Evolutionary conservation across 2,113 vertebrate species (phyloP), one percentile per base, ranked within the genome.

Genomic region (Gambusia holbrooki): DNA sequence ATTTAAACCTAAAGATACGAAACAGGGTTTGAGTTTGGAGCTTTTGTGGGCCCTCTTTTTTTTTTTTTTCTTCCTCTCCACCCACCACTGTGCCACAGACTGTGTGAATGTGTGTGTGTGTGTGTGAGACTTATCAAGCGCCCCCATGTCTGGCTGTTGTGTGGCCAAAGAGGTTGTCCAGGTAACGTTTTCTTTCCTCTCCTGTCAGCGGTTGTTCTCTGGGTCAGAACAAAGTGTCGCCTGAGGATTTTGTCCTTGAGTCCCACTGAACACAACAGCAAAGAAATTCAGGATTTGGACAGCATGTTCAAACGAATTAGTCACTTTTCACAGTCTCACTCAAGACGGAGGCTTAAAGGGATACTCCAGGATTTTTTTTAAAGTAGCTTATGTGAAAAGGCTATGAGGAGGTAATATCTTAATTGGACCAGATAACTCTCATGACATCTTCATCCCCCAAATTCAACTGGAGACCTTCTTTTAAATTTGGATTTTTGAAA

Each of bases 141-240:
- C 80, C 87, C 78, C 58, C 73, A 48, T 29, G 58, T 82, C 79
- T 82, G 69, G 42, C 74, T 58, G 78, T 76, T 60, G 61, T 67
- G 58, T 66, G 79, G 83, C 79, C 79, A 83, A 71, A 86, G 76
- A 71, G 72, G 77, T 83, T 84, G 87, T 88, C 87, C 73, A 68
- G 87, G 87, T 86, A 78, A 86, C 82, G 25, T 77, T 80, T 79
- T 76, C 75, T 86, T 84, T 81, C 71, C 84, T 87, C 87, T 60
- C 82, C 80, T 77, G 86, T 85, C 80, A 62, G 63, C 71, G 19
- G 77, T 74, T 48, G 71, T 66, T 74, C 48, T 75, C 71, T 66
- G 51, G 82, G 69, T 77, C 69, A 65, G 62, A 42, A 51, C 66
- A 19, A 73, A 48, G 48, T 28, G 71, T 35, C 66, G 40, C 69